phyloP scores from a whole-genome alignment of 2,797 vertebrate genomes.

The Silurus lanzhouensis region DNA sequence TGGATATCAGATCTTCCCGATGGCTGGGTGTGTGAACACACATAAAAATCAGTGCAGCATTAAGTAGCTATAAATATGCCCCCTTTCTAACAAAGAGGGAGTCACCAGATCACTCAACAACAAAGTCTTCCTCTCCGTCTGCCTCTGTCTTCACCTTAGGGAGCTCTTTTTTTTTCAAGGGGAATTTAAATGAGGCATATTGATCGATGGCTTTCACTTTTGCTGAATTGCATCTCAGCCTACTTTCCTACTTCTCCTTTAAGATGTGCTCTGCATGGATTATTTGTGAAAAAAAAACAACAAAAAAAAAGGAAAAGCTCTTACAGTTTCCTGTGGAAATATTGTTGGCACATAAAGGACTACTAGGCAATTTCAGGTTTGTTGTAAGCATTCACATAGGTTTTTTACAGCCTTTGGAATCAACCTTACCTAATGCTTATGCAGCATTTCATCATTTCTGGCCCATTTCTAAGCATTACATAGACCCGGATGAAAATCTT shows the following conservation, averaged over 20 bases:
- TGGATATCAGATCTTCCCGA: slow-evolving; percentile 58
- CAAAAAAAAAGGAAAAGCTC: neutral
- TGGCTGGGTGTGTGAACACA: slow-evolving; percentile 30
- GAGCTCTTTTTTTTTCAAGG: slow-evolving; percentile 13
- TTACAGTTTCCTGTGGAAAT: neutral
- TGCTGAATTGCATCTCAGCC: slow-evolving; percentile 33
- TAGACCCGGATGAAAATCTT: neutral
- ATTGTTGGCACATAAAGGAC: neutral
- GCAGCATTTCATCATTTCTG: neutral
- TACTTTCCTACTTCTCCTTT: slow-evolving; percentile 1
- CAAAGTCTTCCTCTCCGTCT: slow-evolving; percentile 24
- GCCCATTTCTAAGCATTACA: neutral
- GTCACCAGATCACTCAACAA: slow-evolving; percentile 42
- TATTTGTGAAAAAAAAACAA: neutral
- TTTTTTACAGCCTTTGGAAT: neutral
- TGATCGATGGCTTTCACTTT: slow-evolving; percentile 35
- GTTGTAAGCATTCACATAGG: too few relatives aligned
- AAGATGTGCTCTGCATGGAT: neutral
- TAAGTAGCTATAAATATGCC: slow-evolving; percentile 46
- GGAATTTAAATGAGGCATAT: neutral
- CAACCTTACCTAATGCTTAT: neutral
- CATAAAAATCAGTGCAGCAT: slow-evolving; percentile 34
- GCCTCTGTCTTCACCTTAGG: neutral
- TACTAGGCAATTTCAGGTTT: neutral
- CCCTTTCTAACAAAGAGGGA: slow-evolving; percentile 32